Evolutionary conservation across 2,797 vertebrate genomes (phyloP).

Genomic region (Gobio occitaniae): DNA sequence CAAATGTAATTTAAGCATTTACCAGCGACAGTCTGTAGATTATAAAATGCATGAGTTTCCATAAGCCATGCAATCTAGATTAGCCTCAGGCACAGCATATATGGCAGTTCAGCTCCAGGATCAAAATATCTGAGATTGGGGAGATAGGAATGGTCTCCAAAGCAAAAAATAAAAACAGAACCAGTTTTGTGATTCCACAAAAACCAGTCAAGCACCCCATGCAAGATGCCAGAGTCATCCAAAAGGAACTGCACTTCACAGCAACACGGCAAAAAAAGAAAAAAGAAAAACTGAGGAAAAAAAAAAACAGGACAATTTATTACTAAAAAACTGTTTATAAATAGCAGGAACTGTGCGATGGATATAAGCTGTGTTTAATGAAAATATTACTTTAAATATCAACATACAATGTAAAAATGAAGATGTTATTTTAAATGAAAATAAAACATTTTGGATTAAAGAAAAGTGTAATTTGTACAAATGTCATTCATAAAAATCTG

Average conservation of each 20-base stretch:
- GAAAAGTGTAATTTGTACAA: not conserved
- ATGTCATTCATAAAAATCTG: not conserved
- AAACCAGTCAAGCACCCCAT: constrained; percentile 77
- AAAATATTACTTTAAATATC: not conserved
- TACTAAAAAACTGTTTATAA: not conserved
- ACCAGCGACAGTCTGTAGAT: not conserved
- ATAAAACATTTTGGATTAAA: not conserved
- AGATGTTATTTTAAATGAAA: not conserved
- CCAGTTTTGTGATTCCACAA: constrained; percentile 4
- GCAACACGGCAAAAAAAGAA: constrained; percentile 45
- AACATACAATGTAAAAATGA: not conserved
- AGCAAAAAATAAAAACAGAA: not conserved
- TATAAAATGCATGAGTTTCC: constrained; percentile 35
- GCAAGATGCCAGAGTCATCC: constrained; percentile 76
- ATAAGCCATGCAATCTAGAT: constrained; percentile 56
- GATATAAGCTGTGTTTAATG: not conserved
- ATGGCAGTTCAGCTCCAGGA: constrained; percentile 21
- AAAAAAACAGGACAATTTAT: not conserved
- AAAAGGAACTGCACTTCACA: constrained; percentile 68
- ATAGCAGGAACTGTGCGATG: not conserved
- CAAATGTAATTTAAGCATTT: not conserved
- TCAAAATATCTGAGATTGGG: not conserved
- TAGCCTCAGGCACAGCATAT: constrained; percentile 40
- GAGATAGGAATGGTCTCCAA: not conserved
- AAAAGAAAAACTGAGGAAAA: not conserved